These are phyloP conservation scores for Drosophila lutescens DNA, from an alignment of 2,888 invertebrate genomes.

Conservation along the genomic window DNA sequence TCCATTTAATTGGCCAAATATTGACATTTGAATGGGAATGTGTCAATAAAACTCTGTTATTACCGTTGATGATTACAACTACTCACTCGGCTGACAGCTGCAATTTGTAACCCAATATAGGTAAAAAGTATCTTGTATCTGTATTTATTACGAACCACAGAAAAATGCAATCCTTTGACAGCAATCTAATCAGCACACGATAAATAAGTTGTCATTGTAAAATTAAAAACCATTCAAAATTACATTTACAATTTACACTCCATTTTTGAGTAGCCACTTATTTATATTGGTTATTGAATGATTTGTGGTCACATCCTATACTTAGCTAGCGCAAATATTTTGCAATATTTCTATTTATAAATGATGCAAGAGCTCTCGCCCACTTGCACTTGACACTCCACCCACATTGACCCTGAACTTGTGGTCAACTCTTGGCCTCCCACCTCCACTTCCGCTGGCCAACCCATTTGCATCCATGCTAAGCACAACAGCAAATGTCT, in stretches of 20 bases:
- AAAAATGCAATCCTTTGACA: conserved; percentile 2
- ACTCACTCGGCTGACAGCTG: conserved; percentile 25
- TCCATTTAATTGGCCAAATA: neutral
- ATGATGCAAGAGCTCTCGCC: neutral
- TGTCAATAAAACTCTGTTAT: conserved; percentile 1
- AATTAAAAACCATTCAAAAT: no score
- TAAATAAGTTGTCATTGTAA: neutral
- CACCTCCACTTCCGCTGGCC: neutral
- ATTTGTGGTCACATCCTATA: neutral
- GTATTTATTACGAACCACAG: conserved; percentile 11
- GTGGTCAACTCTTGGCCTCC: conserved; percentile 16
- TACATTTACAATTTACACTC: neutral
- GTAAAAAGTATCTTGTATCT: conserved; percentile 8
- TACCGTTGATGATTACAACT: neutral
- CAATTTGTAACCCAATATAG: conserved; percentile 13
- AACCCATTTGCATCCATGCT: neutral
- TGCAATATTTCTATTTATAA: neutral
- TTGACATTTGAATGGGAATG: neutral
- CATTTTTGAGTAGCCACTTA: neutral
- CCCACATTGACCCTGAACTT: conserved; percentile 69
- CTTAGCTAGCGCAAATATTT: neutral
- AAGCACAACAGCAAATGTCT: conserved; percentile 2
- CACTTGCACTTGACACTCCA: neutral
- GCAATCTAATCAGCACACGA: neutral
- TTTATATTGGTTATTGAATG: no score